Evolutionary conservation across 2,797 vertebrate genomes (phyloP).

Genomic region (Momotus momota): DNA sequence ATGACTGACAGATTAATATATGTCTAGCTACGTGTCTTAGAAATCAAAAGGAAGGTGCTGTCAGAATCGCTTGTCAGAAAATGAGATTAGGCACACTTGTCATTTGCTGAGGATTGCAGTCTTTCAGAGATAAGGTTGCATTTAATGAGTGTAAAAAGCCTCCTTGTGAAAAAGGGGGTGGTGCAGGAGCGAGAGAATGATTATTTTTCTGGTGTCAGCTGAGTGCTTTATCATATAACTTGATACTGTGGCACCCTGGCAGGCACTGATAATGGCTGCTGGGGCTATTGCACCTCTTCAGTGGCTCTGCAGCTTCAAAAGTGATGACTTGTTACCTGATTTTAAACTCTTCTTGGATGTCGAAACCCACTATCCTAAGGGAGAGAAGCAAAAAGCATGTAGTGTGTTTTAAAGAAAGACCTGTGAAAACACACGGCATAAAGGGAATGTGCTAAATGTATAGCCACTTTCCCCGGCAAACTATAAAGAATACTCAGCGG

Average conservation of each 20-base stretch:
- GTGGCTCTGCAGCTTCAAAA: slow-evolving; percentile 64
- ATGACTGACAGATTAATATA: slow-evolving; percentile 99
- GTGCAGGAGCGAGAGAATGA: slow-evolving; percentile 72
- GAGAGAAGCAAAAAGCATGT: slow-evolving; percentile 54
- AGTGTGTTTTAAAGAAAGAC: slow-evolving; percentile 72
- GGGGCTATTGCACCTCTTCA: slow-evolving; percentile 69
- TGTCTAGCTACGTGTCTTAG: slow-evolving; percentile 94
- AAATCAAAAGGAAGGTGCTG: slow-evolving; percentile 94
- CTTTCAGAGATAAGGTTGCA: slow-evolving; percentile 92
- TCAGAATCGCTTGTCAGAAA: slow-evolving; percentile 93
- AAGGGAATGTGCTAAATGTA: slow-evolving; percentile 64
- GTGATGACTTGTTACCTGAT: slow-evolving; percentile 68
- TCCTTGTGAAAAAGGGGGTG: slow-evolving; percentile 79
- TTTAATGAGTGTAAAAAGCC: slow-evolving; percentile 91
- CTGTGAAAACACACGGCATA: slow-evolving; percentile 60
- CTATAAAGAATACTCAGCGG: slow-evolving; percentile 65
- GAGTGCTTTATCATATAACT: slow-evolving; percentile 78
- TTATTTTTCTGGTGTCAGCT: slow-evolving; percentile 80
- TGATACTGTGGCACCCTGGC: slow-evolving; percentile 75
- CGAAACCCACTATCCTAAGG: slow-evolving; percentile 65
- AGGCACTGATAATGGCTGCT: slow-evolving; percentile 77
- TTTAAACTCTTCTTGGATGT: slow-evolving; percentile 76
- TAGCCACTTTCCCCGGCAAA: slow-evolving; percentile 62
- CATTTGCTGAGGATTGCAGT: slow-evolving; percentile 90
- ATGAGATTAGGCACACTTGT: slow-evolving; percentile 95